A percentile compares a stretch with the other conserved stretches of the same genome.
Conservation (phyloP, 2,113 vertebrate genomes). For the Porphyrio hochstetteri region DNA sequence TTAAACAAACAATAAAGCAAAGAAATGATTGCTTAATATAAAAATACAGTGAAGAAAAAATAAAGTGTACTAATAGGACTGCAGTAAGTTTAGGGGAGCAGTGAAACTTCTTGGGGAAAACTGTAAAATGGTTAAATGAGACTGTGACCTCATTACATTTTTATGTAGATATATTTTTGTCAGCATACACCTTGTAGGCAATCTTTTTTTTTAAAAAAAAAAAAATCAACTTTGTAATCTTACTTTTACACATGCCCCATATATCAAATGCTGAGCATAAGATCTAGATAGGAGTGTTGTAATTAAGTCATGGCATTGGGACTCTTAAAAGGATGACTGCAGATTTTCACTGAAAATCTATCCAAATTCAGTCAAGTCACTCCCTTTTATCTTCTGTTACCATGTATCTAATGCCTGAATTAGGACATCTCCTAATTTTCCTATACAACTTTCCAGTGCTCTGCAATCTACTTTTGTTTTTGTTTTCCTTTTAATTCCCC, state of each 20-base stretch:
- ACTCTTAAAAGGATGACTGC: neutral
- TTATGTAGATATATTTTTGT: conserved; percentile 48
- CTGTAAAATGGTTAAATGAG: conserved; percentile 31
- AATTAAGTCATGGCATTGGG: neutral
- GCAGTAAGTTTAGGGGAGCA: neutral
- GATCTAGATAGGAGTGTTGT: neutral
- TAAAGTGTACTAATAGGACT: neutral
- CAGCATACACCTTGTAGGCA: neutral
- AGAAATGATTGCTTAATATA: conserved; percentile 13
- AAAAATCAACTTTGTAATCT: neutral
- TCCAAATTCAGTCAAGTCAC: neutral
- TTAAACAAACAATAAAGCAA: conserved; percentile 59
- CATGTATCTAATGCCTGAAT: neutral
- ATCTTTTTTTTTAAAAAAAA: neutral
- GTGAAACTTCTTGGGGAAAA: conserved; percentile 36
- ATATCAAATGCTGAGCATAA: conserved; percentile 7
- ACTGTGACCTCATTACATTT: conserved; percentile 18
- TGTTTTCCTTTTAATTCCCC: conserved; percentile 43
- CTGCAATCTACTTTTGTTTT: conserved; percentile 32
- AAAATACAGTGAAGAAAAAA: conserved; percentile 27
- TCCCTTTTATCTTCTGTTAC: neutral
- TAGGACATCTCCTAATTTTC: neutral
- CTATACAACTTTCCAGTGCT: conserved; percentile 13
- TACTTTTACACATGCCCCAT: conserved; percentile 38
- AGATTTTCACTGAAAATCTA: neutral